Evolutionary conservation across 2,797 vertebrate genomes (phyloP).

Genomic region (Sebastes nivosus): DNA sequence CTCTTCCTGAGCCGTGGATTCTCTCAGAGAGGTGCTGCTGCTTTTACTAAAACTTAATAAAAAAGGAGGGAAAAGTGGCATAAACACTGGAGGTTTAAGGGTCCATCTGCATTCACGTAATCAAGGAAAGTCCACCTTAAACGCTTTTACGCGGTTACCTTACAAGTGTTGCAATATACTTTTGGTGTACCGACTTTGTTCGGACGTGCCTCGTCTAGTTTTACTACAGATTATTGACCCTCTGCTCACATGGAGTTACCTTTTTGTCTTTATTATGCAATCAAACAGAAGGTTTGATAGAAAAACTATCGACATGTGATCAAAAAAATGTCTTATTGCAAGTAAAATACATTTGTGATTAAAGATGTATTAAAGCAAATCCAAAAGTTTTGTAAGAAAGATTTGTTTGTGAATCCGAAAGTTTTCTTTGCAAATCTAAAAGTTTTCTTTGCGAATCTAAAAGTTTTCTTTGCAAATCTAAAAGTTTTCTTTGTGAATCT

Average conservation of each 20-base stretch:
- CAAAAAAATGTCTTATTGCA: no score
- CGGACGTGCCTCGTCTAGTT: neutral
- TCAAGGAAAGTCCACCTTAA: neutral
- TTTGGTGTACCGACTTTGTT: neutral
- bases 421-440: no score
- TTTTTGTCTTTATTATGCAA: no score
- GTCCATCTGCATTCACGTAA: neutral
- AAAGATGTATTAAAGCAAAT: no score
- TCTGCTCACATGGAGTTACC: neutral
- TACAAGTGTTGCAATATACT: neutral
- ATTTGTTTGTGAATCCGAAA: no score
- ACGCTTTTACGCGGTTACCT: neutral
- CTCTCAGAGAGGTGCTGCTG: neutral
- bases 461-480: no score
- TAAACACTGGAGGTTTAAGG: neutral
- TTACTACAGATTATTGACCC: neutral
- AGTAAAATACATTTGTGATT: no score
- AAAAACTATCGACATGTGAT: no score
- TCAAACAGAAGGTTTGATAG: no score
- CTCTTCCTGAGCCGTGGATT: neutral
- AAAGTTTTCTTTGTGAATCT: no score
- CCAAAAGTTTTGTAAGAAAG: no score
- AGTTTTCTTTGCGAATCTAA: fast-evolving
- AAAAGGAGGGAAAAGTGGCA: neutral
- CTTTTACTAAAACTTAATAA: neutral